Evolutionary conservation across 2,113 vertebrate species (phyloP).

Genomic region (Antigone vipio): DNA sequence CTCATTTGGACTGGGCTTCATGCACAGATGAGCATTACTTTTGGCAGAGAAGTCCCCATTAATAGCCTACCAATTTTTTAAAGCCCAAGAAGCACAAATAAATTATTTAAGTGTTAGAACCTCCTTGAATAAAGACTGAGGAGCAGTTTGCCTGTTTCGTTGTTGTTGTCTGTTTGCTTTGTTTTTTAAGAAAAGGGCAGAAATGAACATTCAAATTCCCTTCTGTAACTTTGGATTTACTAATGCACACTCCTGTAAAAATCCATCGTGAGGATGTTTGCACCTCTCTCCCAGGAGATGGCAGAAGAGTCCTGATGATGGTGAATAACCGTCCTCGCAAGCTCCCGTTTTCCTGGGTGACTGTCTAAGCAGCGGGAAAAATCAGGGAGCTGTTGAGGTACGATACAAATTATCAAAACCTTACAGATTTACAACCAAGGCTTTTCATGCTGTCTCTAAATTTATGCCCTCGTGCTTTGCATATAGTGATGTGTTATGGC

Average conservation of each 20-base stretch:
- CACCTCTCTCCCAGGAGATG: constrained; percentile 10
- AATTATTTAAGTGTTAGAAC: neutral
- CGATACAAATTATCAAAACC: neutral
- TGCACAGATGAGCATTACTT: neutral
- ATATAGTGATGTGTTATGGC: neutral
- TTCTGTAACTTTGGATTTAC: neutral
- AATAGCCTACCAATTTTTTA: neutral
- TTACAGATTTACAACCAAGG: neutral
- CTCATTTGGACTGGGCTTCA: neutral
- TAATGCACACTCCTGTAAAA: neutral
- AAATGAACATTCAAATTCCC: neutral
- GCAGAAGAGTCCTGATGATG: neutral
- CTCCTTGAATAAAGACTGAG: neutral
- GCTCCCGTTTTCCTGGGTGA: neutral
- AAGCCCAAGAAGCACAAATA: neutral
- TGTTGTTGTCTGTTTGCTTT: neutral
- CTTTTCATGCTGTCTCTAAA: neutral
- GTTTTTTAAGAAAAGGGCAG: neutral
- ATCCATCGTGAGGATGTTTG: neutral
- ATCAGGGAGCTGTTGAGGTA: neutral
- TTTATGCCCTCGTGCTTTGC: neutral
- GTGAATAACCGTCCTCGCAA: fast-evolving
- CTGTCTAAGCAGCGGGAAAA: neutral
- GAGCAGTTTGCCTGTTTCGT: neutral
- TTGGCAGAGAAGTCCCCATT: neutral